These are phyloP conservation scores for Mixornis gularis DNA, from an alignment of 2,113 vertebrate species.

Conservation along the genomic window DNA sequence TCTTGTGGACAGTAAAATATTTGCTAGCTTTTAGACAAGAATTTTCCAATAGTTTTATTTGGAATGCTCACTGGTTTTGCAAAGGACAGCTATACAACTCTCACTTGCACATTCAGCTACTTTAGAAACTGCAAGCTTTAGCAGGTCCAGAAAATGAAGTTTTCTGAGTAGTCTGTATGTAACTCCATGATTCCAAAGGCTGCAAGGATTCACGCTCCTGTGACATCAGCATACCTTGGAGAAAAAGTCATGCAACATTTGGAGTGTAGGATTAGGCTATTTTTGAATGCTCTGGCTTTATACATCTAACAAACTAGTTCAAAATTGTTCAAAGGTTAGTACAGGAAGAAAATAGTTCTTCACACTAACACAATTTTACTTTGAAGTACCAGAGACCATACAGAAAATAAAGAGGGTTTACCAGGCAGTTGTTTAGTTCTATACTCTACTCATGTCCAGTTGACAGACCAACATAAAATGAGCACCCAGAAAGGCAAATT, in stretches of 20 bases:
- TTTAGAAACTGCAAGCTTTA: background rate
- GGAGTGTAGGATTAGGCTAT: background rate
- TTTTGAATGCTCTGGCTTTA: background rate
- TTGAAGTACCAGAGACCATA: background rate
- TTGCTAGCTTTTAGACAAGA: background rate
- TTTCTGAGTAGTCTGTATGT: background rate
- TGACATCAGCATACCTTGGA: background rate
- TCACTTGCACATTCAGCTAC: background rate
- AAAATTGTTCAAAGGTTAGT: background rate
- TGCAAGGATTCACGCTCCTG: background rate
- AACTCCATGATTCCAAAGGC: background rate
- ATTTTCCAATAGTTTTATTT: background rate
- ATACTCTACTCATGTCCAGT: accelerated
- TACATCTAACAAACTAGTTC: background rate
- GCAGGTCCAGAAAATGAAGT: background rate
- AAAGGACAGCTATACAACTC: background rate
- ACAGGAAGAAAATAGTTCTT: background rate
- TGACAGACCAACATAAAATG: background rate
- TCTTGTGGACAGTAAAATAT: background rate
- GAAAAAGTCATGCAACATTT: background rate
- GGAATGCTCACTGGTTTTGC: background rate
- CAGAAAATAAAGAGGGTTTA: background rate
- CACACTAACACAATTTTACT: background rate
- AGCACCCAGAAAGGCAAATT: background rate
- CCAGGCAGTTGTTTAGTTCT: background rate